Conservation (phyloP, 2,113 vertebrate genomes). For the Malaclemys terrapin region DNA sequence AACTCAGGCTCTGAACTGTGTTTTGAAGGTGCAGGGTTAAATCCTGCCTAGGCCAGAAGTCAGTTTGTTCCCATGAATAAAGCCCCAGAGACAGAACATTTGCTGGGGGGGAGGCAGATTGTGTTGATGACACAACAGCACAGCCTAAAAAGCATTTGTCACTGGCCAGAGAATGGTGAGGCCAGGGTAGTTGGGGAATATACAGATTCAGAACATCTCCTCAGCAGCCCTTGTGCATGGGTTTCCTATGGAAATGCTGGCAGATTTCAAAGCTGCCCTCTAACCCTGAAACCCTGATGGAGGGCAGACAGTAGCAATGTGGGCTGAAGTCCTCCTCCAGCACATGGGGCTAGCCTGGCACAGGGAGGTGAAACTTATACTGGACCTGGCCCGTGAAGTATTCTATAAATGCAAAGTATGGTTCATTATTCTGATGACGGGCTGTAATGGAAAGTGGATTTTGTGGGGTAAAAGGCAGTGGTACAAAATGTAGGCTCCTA, state of each 20-base stretch:
- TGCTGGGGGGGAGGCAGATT: background rate
- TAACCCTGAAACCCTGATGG: background rate
- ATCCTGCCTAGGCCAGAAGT: background rate
- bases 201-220: background rate
- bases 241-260: fast-evolving
- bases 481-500: too few relatives aligned
- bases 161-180: background rate
- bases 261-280: background rate
- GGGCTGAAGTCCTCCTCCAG: background rate
- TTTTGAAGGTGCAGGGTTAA: background rate
- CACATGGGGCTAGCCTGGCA: background rate
- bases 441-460: too few relatives aligned
- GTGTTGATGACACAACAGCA: background rate
- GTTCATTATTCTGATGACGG: background rate
- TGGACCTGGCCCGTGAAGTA: background rate
- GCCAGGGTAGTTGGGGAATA: background rate
- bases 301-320: background rate
- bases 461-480: too few relatives aligned
- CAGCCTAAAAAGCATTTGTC: background rate
- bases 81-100: background rate
- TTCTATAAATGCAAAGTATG: background rate
- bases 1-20: background rate
- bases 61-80: background rate
- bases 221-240: background rate
- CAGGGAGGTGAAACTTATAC: background rate